phyloP scores from a whole-genome alignment of 2,888 invertebrate species.

The Flexamia atlantica region DNA sequence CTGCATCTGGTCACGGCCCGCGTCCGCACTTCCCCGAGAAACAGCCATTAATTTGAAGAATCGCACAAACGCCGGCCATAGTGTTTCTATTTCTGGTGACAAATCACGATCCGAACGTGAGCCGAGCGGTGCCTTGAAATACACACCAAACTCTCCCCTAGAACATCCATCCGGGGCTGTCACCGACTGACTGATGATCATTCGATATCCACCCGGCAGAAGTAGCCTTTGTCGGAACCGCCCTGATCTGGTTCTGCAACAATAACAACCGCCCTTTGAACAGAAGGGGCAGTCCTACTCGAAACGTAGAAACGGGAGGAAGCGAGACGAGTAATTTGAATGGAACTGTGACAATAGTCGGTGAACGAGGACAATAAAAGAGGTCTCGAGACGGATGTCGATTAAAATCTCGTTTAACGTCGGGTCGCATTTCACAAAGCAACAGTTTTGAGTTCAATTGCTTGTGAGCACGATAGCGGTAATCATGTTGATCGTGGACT shows the following conservation, averaged over 20 bases:
- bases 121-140: conserved; percentile 24
- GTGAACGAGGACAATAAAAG: conserved; percentile 25
- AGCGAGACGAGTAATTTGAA: conserved; percentile 38
- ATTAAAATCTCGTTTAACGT: conserved; percentile 45
- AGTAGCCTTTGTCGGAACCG: conserved; percentile 32
- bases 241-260: conserved; percentile 55
- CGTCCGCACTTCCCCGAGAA: conserved; percentile 33
- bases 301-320: conserved; percentile 15
- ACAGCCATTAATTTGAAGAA: conserved; percentile 51
- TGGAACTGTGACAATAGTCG: conserved; percentile 9
- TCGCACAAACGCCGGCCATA: conserved; percentile 32
- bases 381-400: conserved; percentile 18
- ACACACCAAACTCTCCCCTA: conserved; percentile 5
- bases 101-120: conserved; percentile 3
- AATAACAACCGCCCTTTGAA: conserved; percentile 41
- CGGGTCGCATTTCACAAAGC: conserved; percentile 24
- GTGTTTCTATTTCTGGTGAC: conserved; percentile 52
- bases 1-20: conserved; percentile 52
- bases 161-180: conserved; percentile 13
- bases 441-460: conserved; percentile 48
- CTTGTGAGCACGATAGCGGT: conserved; percentile 33
- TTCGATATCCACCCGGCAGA: conserved; percentile 38
- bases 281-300: conserved; percentile 47
- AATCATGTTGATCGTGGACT: conserved; percentile 6
- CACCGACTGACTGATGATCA: conserved; percentile 42